Conservation (phyloP, 2,888 invertebrate species). For the Phasia obesa region DNA sequence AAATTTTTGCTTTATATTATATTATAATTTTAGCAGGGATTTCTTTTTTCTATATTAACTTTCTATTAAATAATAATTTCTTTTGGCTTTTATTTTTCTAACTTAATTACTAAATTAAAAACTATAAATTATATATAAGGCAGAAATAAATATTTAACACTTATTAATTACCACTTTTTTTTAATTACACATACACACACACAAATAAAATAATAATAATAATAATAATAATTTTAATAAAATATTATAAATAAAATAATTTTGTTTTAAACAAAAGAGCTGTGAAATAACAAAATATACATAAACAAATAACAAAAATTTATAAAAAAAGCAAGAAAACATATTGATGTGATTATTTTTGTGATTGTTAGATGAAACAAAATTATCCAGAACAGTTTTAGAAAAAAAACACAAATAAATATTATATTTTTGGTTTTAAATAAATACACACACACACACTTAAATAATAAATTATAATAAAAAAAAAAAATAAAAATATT, state of each 20-base stretch:
- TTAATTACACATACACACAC: constrained; percentile 30
- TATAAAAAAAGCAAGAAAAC: constrained; percentile 76
- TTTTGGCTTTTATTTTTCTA: constrained; percentile 24
- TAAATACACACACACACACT: constrained; percentile 10
- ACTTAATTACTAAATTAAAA: neutral
- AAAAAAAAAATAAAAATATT: constrained; percentile 9
- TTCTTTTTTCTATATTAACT: constrained; percentile 23
- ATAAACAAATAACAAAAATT: constrained; percentile 73
- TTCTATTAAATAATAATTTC: neutral
- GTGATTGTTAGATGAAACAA: constrained; percentile 78
- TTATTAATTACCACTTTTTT: neutral
- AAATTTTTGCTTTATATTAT: constrained; percentile 28
- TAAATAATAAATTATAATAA: constrained; percentile 27
- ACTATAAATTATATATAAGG: constrained; percentile 7
- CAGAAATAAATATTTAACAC: constrained; percentile 25
- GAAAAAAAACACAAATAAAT: constrained; percentile 48
- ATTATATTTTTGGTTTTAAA: constrained; percentile 33
- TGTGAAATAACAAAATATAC: constrained; percentile 79
- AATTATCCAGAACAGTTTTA: constrained; percentile 65
- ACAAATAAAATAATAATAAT: constrained; percentile 47
- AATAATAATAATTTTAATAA: neutral
- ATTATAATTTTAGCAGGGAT: constrained; percentile 53
- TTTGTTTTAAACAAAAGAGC: constrained; percentile 82
- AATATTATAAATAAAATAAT: constrained; percentile 59
- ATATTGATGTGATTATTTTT: constrained; percentile 82